Percentiles rank a stretch among this genome's conserved stretches.
Evolutionary conservation across 2,888 invertebrate genomes (phyloP).

Genomic region (Heteromyza rotundicornis): DNA sequence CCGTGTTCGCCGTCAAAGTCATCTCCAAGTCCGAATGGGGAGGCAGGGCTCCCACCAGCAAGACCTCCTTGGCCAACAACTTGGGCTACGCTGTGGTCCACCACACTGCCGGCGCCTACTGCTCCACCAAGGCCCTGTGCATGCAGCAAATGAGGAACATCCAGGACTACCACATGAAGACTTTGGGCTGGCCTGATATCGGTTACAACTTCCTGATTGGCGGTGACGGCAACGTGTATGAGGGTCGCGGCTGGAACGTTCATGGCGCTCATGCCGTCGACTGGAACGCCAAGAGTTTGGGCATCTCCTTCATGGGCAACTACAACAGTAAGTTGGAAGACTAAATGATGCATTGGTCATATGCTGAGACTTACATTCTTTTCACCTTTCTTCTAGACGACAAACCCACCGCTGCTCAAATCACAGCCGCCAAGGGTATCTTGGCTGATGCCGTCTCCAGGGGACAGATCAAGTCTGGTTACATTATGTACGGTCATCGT

Average conservation of each 20-base stretch:
- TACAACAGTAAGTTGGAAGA: slow-evolving; percentile 29
- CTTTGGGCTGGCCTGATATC: slow-evolving; percentile 44
- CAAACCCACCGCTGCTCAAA: slow-evolving; percentile 36
- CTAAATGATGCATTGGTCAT: too few relatives aligned
- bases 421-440: slow-evolving; percentile 63
- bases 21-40: slow-evolving; percentile 40
- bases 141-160: slow-evolving; percentile 38
- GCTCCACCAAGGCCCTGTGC: slow-evolving; percentile 35
- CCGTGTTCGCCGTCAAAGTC: slow-evolving; percentile 29
- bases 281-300: slow-evolving; percentile 43
- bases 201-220: slow-evolving; percentile 48
- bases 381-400: slow-evolving; percentile 21
- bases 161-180: slow-evolving; percentile 42
- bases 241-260: slow-evolving; percentile 45
- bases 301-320: slow-evolving; percentile 45
- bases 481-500: slow-evolving; percentile 69
- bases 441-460: slow-evolving; percentile 67
- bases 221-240: slow-evolving; percentile 46
- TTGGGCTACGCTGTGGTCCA: slow-evolving; percentile 65
- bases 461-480: slow-evolving; percentile 66
- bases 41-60: slow-evolving; percentile 40
- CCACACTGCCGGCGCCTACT: slow-evolving; percentile 67
- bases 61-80: slow-evolving; percentile 26
- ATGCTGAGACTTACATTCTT: too few relatives aligned
- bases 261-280: slow-evolving; percentile 42